Conservation (phyloP, 2,888 invertebrate species). For the Apamea monoglypha region DNA sequence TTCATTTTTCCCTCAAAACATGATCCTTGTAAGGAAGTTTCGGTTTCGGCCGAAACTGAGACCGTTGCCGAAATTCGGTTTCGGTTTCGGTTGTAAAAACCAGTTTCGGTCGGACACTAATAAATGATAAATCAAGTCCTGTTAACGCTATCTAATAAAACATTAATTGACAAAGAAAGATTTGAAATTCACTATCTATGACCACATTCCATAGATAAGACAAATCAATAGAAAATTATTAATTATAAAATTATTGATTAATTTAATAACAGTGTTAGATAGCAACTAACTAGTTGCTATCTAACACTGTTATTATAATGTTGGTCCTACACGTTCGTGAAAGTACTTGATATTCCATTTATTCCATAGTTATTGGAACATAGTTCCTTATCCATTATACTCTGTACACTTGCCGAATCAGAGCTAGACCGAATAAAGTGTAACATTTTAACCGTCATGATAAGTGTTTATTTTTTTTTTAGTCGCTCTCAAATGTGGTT, state of each 20-base stretch:
- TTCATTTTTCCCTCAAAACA: too few relatives aligned
- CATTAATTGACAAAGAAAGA: not conserved
- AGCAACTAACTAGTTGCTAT: not conserved
- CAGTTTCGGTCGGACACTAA: too few relatives aligned
- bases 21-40: too few relatives aligned
- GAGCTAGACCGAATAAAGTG: not conserved
- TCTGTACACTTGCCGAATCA: not conserved
- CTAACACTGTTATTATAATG: not conserved
- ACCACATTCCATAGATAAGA: conserved; percentile 42
- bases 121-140: not conserved
- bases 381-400: not conserved
- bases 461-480: too few relatives aligned
- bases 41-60: too few relatives aligned
- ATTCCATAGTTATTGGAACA: not conserved
- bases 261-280: too few relatives aligned
- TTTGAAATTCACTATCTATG: conserved; percentile 23
- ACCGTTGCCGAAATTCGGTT: too few relatives aligned
- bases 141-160: conserved; percentile 2
- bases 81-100: too few relatives aligned
- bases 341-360: not conserved
- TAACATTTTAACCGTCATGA: not conserved
- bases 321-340: not conserved
- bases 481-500: too few relatives aligned
- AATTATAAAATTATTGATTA: too few relatives aligned
- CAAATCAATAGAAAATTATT: conserved; percentile 39